These are phyloP conservation scores for Temnothorax ravouxi DNA, from an alignment of 2,888 invertebrate genomes.

Conservation along the genomic window DNA sequence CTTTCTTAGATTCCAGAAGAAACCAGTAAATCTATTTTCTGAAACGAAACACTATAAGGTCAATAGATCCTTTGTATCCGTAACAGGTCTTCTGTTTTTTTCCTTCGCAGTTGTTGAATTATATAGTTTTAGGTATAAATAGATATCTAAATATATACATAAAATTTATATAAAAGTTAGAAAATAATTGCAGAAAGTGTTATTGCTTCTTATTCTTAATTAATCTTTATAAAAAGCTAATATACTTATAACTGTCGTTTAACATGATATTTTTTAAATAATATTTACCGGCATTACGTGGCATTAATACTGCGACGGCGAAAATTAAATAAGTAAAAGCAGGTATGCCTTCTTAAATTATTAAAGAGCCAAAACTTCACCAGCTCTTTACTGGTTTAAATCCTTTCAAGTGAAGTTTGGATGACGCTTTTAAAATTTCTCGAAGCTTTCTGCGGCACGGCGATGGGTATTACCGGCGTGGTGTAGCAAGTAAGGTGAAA, in stretches of 20 bases:
- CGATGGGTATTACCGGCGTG: not conserved
- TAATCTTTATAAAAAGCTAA: not conserved
- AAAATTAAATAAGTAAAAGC: slow-evolving; percentile 10
- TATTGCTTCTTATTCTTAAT: not conserved
- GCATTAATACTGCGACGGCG: too few species aligned
- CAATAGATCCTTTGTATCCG: not conserved
- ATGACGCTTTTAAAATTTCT: slow-evolving; percentile 21
- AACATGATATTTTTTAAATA: not conserved
- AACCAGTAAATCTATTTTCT: not conserved
- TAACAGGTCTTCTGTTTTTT: not conserved
- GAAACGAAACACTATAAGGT: not conserved
- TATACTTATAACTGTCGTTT: not conserved
- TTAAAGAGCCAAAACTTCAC: not conserved
- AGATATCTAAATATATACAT: not conserved
- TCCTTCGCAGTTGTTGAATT: not conserved
- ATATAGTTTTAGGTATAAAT: not conserved
- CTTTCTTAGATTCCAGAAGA: not conserved
- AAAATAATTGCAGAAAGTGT: not conserved
- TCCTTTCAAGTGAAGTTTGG: slow-evolving; percentile 16
- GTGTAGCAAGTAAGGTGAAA: slow-evolving; percentile 1
- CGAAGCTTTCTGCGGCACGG: not conserved
- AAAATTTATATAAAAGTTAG: not conserved
- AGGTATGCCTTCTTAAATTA: not conserved
- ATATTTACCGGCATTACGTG: too few species aligned
- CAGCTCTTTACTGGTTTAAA: not conserved